These are phyloP conservation scores for Styela plicata DNA, from an alignment of 23 tunicate genomes.

Conservation along the genomic window DNA sequence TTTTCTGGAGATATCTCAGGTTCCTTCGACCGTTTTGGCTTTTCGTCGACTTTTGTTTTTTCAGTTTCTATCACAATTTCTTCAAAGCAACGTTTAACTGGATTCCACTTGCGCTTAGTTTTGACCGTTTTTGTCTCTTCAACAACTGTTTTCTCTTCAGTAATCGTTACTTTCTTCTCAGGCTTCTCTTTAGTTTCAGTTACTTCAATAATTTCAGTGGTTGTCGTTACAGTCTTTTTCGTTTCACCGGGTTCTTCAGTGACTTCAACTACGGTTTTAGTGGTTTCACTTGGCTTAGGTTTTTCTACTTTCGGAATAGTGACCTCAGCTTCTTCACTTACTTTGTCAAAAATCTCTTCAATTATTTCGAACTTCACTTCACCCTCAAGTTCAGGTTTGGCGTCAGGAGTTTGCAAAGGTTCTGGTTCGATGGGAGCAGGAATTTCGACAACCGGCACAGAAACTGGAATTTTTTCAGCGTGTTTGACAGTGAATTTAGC, in stretches of 20 bases:
- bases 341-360: background rate
- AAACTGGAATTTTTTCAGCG: background rate
- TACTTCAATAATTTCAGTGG: background rate
- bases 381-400: background rate
- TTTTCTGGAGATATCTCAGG: background rate
- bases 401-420: conserved; percentile 4
- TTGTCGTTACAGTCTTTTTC: background rate
- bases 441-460: background rate
- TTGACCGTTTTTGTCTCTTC: conserved; percentile 2
- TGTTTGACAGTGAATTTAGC: background rate
- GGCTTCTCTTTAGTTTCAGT: no score
- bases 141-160: conserved; percentile 2
- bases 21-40: background rate
- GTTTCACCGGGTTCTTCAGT: no score
- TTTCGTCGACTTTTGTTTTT: background rate
- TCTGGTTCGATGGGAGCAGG: background rate
- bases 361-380: background rate
- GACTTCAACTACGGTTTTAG: no score
- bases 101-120: conserved; percentile 60
- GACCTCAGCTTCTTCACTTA: background rate
- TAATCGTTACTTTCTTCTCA: background rate
- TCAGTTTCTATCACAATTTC: conserved; percentile 39
- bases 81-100: conserved; percentile 54
- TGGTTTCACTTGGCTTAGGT: background rate
- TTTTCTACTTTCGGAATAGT: background rate